These are phyloP conservation scores for mouse (Mus musculus) DNA, from an alignment of 2,113 vertebrate genomes.

Conservation along the genomic window GRCm39 chr6:83649001-83649500, in stretches of 20 bases:
- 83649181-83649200: background rate
- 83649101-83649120: too few species aligned
- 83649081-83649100: background rate
- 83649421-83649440: too few species aligned
- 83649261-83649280: background rate
- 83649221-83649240: background rate
- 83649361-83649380: too few species aligned
- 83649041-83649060: background rate
- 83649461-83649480: background rate
- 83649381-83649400: too few species aligned
- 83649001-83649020: background rate
- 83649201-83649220: background rate
- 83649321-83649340: background rate
- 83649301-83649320: background rate
- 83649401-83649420: too few species aligned
- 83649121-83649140: background rate
- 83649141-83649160: background rate
- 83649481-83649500: background rate
- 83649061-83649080: background rate
- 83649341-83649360: too few species aligned
- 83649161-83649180: background rate
- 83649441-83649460: background rate
- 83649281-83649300: background rate
- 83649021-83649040: background rate
- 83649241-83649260: background rate